A percentile compares a stretch with the other conserved stretches of the same genome.
These are phyloP conservation scores for Cyphomyrus discorhynchus DNA, from an alignment of 2,113 vertebrate genomes.

Conservation along the genomic window DNA sequence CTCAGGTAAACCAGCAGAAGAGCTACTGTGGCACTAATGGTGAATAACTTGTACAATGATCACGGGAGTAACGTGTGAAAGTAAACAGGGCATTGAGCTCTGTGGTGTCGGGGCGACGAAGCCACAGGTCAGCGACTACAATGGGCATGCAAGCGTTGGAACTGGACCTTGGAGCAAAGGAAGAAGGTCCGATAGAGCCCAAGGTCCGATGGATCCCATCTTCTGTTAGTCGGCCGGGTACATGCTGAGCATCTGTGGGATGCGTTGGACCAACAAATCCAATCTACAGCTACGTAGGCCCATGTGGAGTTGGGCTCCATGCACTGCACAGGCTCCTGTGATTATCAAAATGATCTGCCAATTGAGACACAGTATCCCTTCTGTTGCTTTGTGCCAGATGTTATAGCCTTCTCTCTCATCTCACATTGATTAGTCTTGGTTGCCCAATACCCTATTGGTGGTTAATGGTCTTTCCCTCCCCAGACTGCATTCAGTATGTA, in stretches of 20 bases:
- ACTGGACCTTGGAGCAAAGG: neutral
- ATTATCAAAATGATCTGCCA: neutral
- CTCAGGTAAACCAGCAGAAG: neutral
- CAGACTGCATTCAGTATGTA: neutral
- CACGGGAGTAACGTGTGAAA: neutral
- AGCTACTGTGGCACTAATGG: neutral
- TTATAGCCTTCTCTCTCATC: neutral
- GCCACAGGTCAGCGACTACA: neutral
- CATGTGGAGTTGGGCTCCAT: neutral
- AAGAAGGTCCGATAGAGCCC: neutral
- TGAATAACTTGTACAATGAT: neutral
- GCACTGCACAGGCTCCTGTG: neutral
- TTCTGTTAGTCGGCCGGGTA: neutral
- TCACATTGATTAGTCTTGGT: neutral
- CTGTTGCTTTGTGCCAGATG: neutral
- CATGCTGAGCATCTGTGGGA: neutral
- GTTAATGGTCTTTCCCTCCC: neutral
- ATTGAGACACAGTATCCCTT: neutral
- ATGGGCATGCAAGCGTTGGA: neutral
- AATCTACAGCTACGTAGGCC: neutral
- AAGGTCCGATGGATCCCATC: neutral
- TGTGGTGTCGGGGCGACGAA: neutral
- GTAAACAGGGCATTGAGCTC: neutral
- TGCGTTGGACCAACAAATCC: neutral
- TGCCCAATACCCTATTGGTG: neutral